phyloP scores from a whole-genome alignment of 2,113 vertebrate genomes.

The Cariama cristata region DNA sequence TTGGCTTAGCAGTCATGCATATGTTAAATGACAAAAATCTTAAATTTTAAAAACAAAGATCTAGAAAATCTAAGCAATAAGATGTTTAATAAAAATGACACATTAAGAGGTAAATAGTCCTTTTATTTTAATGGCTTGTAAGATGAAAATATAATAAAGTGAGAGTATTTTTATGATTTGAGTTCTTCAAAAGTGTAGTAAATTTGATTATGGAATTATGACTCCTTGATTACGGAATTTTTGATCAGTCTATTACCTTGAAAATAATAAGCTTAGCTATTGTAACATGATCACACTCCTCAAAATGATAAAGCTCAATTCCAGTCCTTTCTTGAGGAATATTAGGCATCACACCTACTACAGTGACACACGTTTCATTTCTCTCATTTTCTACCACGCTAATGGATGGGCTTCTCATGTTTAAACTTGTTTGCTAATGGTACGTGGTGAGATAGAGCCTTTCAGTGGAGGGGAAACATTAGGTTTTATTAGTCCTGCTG shows the following conservation, averaged over 20 bases:
- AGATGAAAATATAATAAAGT: not conserved
- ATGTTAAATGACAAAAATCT: not conserved
- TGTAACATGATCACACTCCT: not conserved
- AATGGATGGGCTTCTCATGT: not conserved
- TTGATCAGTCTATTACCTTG: not conserved
- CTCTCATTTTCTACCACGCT: not conserved
- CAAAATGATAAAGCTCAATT: not conserved
- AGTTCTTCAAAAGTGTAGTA: not conserved
- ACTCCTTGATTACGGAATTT: not conserved
- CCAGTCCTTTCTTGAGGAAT: not conserved
- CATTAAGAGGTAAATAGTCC: not conserved
- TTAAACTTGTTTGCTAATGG: not conserved
- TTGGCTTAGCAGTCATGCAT: not conserved
- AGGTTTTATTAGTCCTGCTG: not conserved
- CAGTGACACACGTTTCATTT: not conserved
- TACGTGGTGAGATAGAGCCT: not conserved
- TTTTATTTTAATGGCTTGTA: not conserved
- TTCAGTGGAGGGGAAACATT: not conserved
- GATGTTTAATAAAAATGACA: not conserved
- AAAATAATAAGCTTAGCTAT: not conserved
- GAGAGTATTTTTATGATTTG: not conserved
- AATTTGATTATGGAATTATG: not conserved
- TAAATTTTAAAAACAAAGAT: not conserved
- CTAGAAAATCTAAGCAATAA: not conserved
- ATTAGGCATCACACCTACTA: not conserved